phyloP scores from a whole-genome alignment of 2,888 invertebrate species.

The Synergus gifuensis region DNA sequence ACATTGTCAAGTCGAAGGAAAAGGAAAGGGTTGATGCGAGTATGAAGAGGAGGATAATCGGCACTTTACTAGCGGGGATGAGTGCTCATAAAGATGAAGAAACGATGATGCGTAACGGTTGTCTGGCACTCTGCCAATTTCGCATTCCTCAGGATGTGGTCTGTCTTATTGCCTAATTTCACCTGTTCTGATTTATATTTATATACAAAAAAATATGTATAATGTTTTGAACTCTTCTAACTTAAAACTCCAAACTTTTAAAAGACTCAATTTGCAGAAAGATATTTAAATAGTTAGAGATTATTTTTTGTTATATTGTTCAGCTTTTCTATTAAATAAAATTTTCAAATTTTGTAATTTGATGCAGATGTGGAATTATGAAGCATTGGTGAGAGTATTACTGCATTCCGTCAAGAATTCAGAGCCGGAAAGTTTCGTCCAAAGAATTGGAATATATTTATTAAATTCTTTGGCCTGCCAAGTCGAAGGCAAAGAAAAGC shows the following conservation, averaged over 20 bases:
- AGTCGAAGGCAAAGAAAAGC: constrained; percentile 95
- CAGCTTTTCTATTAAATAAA: constrained; percentile 1
- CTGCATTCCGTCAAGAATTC: constrained; percentile 89
- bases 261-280: too few species aligned
- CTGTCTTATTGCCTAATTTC: constrained; percentile 72
- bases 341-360: constrained; percentile 44
- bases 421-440: constrained; percentile 94
- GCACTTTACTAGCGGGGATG: constrained; percentile 93
- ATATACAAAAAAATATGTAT: constrained; percentile 4
- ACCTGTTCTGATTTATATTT: not conserved
- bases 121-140: constrained; percentile 95
- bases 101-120: constrained; percentile 98
- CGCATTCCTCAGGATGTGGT: constrained; percentile 97
- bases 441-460: constrained; percentile 95
- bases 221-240: too few species aligned
- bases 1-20: constrained; percentile 94
- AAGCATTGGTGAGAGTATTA: constrained; percentile 90
- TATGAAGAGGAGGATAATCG: constrained; percentile 89
- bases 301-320: not conserved
- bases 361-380: constrained; percentile 92
- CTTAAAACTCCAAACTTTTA: too few species aligned
- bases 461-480: constrained; percentile 97
- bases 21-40: constrained; percentile 82
- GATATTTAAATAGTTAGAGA: not conserved
- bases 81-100: constrained; percentile 90